Evolutionary conservation across 2,797 vertebrate genomes (phyloP), one percentile per base, ranked within the genome.

Genomic region (Myotis pilosus): DNA sequence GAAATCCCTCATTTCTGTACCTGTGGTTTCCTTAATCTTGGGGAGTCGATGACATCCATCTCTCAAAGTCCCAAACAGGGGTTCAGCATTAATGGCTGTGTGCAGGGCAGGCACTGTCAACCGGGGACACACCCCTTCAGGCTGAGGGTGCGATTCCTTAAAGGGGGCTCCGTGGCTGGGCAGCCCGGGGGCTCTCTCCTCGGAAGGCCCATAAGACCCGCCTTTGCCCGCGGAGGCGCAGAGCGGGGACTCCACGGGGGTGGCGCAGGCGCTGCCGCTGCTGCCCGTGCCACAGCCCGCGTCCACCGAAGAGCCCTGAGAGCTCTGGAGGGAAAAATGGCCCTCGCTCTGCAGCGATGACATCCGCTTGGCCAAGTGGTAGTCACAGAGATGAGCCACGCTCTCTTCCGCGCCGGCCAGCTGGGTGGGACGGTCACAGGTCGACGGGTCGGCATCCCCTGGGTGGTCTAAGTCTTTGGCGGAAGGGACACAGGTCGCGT

Each of bases 21-120:
- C 99, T 99, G 99, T 99, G 98, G 99, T 99, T 99, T 99, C 99
- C 98, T 99, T 99, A 96, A 99, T 99, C 98, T 99, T 99, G 98
- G 99, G 98, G 97, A 99, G 98, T 96, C 99, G 99, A 97, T 99
- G 99, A 97, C 98, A 98, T 96, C 99, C 98, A 6, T 99, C 99
- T 97, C 99, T 98, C 97, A 99, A 98, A 49, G 98, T 98, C 94
- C 98, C 98, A 0, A 99, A 99, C 38, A 99, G 96, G 6, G 99
- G 98, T 85, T 99, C 99, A 16, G 99, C 98, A 89, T 99, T 99
- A 95, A 99, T 98, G 81, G 99, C 97, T 92, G 99, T 98, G 68
- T 99, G 99, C 98, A 99, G 98, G n/a, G 98, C 99, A 95, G 99
- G 99, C 95, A 99, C 98, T 57, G 99, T 98, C 98, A 99, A 99